A percentile compares a stretch with the other conserved stretches of the same genome.
Conservation (phyloP, 2,113 vertebrate genomes). For the Felis chaus region DNA sequence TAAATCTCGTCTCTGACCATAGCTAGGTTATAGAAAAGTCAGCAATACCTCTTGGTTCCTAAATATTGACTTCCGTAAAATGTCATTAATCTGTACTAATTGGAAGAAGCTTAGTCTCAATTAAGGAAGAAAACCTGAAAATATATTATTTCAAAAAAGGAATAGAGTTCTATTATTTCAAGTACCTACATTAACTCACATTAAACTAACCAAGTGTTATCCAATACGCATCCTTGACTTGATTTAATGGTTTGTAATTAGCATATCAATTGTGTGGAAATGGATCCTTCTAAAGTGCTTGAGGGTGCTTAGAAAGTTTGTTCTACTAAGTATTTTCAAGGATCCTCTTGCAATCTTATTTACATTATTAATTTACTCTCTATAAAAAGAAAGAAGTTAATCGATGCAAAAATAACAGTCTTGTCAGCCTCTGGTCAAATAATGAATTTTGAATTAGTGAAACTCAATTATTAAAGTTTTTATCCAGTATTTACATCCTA, state of each 20-base stretch:
- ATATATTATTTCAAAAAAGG: conserved; percentile 66
- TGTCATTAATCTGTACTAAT: conserved; percentile 74
- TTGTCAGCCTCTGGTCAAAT: neutral
- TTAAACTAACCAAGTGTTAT: conserved; percentile 77
- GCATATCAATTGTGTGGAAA: conserved; percentile 75
- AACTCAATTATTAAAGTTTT: conserved; percentile 29
- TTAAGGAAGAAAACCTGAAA: conserved; percentile 69
- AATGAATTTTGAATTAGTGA: conserved; percentile 8
- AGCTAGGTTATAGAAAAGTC: conserved; percentile 15
- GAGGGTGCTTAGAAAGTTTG: conserved; percentile 71
- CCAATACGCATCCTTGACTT: conserved; percentile 71
- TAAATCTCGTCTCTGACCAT: neutral
- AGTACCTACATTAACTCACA: conserved; percentile 73
- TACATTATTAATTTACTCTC: conserved; percentile 74
- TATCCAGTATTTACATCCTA: neutral
- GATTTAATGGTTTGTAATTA: conserved; percentile 77
- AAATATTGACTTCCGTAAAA: conserved; percentile 66
- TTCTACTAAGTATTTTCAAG: conserved; percentile 74
- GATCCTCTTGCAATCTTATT: conserved; percentile 68
- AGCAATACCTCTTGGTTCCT: conserved; percentile 10
- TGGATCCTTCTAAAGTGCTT: conserved; percentile 69
- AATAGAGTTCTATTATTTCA: conserved; percentile 72
- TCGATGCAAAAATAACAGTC: conserved; percentile 19
- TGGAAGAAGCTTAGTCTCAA: conserved; percentile 74
- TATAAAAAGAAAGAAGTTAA: conserved; percentile 53